These are phyloP conservation scores for Gymnocephalus cernua DNA, from an alignment of 2,113 vertebrate genomes.

Conservation along the genomic window DNA sequence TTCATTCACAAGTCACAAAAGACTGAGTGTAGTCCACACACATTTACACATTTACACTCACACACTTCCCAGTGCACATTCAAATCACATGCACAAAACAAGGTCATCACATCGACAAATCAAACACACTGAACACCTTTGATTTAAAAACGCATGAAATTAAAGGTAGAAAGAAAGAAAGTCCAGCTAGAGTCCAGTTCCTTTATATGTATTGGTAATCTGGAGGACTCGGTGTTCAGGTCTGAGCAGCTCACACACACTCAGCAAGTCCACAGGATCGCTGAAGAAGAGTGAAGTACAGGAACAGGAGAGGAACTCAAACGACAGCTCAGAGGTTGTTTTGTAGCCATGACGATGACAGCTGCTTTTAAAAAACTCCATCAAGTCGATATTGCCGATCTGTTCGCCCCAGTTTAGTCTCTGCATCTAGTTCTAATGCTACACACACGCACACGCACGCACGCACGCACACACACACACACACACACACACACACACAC, in stretches of 20 bases:
- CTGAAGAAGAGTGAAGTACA: neutral
- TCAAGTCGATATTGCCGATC: too few species aligned
- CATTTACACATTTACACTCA: neutral
- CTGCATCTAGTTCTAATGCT: too few species aligned
- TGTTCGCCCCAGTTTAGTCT: too few species aligned
- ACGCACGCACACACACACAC: too few species aligned
- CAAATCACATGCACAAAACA: neutral
- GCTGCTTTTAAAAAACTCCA: neutral
- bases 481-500: too few species aligned
- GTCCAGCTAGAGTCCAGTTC: neutral
- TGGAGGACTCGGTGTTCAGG: constrained; percentile 29
- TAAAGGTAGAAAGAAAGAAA: neutral
- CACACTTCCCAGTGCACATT: neutral
- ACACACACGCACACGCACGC: too few species aligned
- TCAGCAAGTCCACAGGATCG: constrained; percentile 8
- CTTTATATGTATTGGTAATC: constrained; percentile 40
- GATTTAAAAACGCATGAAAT: neutral
- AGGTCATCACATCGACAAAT: neutral
- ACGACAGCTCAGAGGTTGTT: neutral
- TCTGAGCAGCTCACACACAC: constrained; percentile 22
- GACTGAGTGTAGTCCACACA: neutral
- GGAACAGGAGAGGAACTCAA: neutral
- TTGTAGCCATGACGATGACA: neutral
- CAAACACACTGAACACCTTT: neutral
- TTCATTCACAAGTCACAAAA: neutral